phyloP scores from a whole-genome alignment of 2,113 vertebrate genomes.

The Hoplias malabaricus region DNA sequence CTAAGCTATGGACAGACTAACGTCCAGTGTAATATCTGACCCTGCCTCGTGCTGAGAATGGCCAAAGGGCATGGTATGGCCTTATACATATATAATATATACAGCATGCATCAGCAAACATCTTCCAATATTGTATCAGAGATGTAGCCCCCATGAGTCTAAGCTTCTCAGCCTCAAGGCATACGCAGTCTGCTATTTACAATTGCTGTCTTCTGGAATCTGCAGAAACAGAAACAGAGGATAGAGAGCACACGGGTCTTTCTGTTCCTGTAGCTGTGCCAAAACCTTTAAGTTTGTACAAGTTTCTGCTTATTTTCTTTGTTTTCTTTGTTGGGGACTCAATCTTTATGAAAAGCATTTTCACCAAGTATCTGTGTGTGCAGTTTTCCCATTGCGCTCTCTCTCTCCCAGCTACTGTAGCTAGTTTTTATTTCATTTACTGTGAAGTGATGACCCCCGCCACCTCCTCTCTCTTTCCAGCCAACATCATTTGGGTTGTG shows the following conservation, averaged over 20 bases:
- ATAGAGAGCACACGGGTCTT: background rate
- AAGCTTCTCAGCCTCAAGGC: background rate
- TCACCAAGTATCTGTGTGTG: background rate
- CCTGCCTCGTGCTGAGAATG: slow-evolving; percentile 10
- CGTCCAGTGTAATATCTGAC: slow-evolving; percentile 16
- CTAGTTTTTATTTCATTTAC: slow-evolving; percentile 22
- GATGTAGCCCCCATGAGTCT: slow-evolving; percentile 9
- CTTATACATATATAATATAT: slow-evolving; percentile 1
- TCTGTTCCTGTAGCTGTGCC: background rate
- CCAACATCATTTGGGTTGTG: background rate
- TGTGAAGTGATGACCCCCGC: background rate
- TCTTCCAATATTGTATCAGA: slow-evolving; percentile 11
- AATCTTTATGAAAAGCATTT: background rate
- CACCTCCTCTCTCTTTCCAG: background rate
- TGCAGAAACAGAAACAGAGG: background rate
- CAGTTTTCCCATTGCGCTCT: background rate
- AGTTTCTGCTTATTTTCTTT: too few species aligned
- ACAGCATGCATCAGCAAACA: slow-evolving; percentile 32
- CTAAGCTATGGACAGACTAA: background rate
- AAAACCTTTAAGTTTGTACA: background rate
- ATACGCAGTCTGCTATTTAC: slow-evolving; percentile 13
- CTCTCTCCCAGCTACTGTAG: background rate
- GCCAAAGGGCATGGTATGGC: background rate
- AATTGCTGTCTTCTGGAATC: background rate
- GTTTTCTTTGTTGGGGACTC: background rate